Base-by-base conservation (phyloP, 2,888 invertebrate species). In the Noctua pronuba region DNA sequence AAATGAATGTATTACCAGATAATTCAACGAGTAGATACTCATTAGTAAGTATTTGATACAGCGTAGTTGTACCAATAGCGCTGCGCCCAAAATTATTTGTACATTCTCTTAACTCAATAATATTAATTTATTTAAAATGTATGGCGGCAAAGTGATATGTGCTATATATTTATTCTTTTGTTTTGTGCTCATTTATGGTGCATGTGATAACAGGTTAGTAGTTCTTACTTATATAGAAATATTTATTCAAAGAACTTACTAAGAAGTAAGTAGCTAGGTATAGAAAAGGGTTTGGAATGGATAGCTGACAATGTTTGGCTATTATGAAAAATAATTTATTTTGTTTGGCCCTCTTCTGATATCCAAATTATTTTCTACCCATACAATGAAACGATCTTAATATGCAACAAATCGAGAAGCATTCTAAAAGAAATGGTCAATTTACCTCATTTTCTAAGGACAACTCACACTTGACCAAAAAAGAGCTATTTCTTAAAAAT, bases 201-300 rank as follows among this genome's bases (percentile, higher is more conserved):
- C 84, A 68, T 83, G 89, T 87, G 81, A 87, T 64, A 87, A 86
- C 84, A 90, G 90, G 92, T 92, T 83, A 88, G 92, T 81, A 62
- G 38, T 52, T 3, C 10, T 24, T 64, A 35, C 6, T 1, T 38
- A 65, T 18, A 60, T 31, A 8, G 58, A 58, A 13, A 60, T 60
- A 79, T 38, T 38, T n/a, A 79, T 79, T 55, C 18, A 79, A 65
- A 55, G 16, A 18, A 55, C 24, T 79, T 79, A 44, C 5, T 24
- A 44, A 79, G 28, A 46, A 28, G 49, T 52, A 60, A n/a, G n/a
- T n/a, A n/a, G 5, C 21, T 62, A 73, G 8, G 7, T 58, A 28
- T 16, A 58, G 13, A 58, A 28, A 28, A 28, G 16, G 28, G 6
- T 58, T 16, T 28, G 58, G 2, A 58, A 28, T 58, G 16, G 16